Evolutionary conservation across 1,140 invertebrate genomes (phyloP), one percentile per base, ranked within the genome.

Genomic region (Planococcus citri): DNA sequence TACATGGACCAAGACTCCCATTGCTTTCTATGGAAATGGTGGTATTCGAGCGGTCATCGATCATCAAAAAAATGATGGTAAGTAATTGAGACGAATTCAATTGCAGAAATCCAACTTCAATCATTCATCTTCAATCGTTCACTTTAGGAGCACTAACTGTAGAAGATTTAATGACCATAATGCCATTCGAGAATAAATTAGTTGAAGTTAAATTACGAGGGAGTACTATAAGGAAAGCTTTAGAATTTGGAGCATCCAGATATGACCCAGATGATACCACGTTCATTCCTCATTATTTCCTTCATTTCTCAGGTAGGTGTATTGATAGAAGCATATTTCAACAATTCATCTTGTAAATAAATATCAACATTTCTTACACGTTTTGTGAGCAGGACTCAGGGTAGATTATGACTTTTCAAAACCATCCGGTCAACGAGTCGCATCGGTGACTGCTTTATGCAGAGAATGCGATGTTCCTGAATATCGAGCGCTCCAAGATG

Each of bases 151-250:
- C 81, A 72, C 80, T 88, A 2, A 83, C 81, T 0, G 75, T 79
- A 69, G 80, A 79, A 33, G 84, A 87, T 72, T 70, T 88, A 0
- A 70, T 84, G 22, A 77, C 79, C 0, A 79, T 82, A 0, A 73
- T 84, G 24, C 86, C 87, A 0, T 88, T 87, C 73, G 76, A 79
- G n/a, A 85, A 84, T 72, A 75, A 76, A 4, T 72, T 84, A 0
- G 74, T 82, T 57, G 77, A 82, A 41, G 76, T 82, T 25, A 73
- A 78, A 17, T 73, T 86, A 25, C 77, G 73, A 22, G 86, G 85
- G 6, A 73, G 64, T 2, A 27, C 24, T 38, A 37, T 75, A 0
- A 70, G 22, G 37, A 68, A 73, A 22, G 64, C 71, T 9, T 68
- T 75, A 14, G 73, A 74, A 68, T 41, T 27, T 21, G 27, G 69